Conservation (phyloP, 2,888 invertebrate genomes). For the Trilocha varians region DNA sequence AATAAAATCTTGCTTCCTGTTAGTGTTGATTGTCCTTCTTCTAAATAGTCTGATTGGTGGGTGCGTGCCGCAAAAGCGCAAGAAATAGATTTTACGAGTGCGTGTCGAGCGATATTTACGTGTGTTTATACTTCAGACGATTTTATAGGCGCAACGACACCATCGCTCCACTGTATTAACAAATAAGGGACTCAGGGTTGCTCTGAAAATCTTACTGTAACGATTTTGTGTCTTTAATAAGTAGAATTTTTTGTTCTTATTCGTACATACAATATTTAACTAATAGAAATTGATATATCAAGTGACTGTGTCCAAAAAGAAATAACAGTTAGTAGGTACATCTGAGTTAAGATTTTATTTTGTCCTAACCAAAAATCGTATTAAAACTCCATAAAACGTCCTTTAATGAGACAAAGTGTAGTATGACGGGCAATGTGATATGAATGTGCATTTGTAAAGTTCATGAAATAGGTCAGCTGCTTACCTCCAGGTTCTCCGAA, state of each 20-base stretch:
- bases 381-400: no score
- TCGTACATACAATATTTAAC: no score
- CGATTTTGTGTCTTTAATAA: background rate
- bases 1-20: background rate
- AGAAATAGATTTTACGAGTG: slow-evolving; percentile 71
- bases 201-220: background rate
- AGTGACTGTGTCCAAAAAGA: no score
- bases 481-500: no score
- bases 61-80: slow-evolving; percentile 46
- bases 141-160: slow-evolving; percentile 72
- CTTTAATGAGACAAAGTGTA: no score
- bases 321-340: no score
- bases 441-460: no score
- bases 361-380: no score
- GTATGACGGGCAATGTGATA: no score
- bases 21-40: slow-evolving; percentile 38
- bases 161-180: slow-evolving; percentile 46
- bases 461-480: no score
- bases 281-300: no score
- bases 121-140: slow-evolving; percentile 66
- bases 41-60: slow-evolving; percentile 42
- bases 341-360: no score
- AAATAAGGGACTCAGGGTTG: slow-evolving; percentile 26
- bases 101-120: slow-evolving; percentile 65
- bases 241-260: background rate